These are phyloP conservation scores for Balaeniceps rex DNA, from an alignment of 2,113 vertebrate genomes.

Conservation along the genomic window DNA sequence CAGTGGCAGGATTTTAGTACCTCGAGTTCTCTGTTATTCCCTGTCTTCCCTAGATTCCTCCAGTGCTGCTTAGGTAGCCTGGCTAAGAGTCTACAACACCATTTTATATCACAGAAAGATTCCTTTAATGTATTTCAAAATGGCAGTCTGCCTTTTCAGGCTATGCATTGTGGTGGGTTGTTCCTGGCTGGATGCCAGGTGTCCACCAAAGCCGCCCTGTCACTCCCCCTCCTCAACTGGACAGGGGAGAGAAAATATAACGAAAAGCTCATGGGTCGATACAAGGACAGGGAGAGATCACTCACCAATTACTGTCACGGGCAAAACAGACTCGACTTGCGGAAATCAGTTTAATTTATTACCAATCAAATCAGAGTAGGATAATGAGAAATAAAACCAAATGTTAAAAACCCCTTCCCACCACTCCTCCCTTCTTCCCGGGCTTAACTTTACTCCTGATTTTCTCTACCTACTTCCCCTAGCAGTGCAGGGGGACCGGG, in stretches of 20 bases:
- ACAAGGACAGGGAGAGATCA: neutral
- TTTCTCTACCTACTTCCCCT: neutral
- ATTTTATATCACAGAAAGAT: neutral
- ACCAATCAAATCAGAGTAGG: neutral
- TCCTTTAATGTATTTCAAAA: neutral
- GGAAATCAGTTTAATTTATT: neutral
- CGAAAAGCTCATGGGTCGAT: neutral
- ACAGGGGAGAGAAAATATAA: neutral
- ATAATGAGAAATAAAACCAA: neutral
- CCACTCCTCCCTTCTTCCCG: neutral
- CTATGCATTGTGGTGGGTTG: neutral
- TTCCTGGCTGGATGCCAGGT: neutral
- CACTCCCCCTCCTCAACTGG: neutral
- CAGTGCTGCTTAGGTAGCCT: neutral
- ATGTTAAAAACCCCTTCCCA: neutral
- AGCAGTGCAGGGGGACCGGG: neutral
- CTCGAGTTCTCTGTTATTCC: neutral
- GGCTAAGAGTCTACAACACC: neutral
- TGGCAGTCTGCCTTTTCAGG: neutral
- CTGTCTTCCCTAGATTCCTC: neutral
- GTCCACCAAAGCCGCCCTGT: neutral
- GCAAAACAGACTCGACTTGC: neutral
- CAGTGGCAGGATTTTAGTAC: neutral
- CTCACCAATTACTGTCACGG: neutral
- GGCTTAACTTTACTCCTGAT: neutral